These are phyloP conservation scores for Alces alces DNA, from an alignment of 2,113 vertebrate genomes.

Conservation along the genomic window DNA sequence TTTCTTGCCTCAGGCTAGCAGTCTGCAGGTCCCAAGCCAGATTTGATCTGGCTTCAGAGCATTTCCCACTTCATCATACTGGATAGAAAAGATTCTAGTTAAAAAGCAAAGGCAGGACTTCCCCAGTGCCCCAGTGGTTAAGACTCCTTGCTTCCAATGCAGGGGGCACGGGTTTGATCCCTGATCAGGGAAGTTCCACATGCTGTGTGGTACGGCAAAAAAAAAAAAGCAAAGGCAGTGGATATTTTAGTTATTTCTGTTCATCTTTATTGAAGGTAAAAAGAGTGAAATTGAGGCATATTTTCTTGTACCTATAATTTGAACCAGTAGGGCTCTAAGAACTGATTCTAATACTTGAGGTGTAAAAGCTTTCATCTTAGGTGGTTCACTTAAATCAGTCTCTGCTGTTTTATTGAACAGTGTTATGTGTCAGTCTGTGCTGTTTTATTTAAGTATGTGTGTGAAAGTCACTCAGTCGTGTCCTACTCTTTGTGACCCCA, in stretches of 20 bases:
- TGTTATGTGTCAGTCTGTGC: too few species aligned
- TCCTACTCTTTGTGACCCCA: not conserved
- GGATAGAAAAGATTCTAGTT: not conserved
- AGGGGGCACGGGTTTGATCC: not conserved
- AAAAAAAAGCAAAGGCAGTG: not conserved
- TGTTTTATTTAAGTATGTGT: not conserved
- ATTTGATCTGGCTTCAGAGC: not conserved
- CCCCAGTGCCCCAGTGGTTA: not conserved
- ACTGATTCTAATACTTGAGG: not conserved
- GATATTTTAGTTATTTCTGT: not conserved
- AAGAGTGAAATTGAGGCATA: not conserved
- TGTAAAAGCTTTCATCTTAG: not conserved
- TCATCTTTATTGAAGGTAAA: not conserved
- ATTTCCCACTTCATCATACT: not conserved
- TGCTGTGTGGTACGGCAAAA: not conserved
- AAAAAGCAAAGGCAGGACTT: not conserved
- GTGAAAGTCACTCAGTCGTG: not conserved
- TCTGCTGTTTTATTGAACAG: not conserved
- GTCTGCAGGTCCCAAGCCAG: not conserved
- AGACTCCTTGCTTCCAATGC: not conserved
- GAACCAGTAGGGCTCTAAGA: not conserved
- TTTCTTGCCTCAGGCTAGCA: not conserved
- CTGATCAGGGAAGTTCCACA: not conserved
- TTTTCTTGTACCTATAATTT: not conserved
- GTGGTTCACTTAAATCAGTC: not conserved